phyloP scores from a whole-genome alignment of 2,797 vertebrate genomes.

The Alcedo quadribrachys region DNA sequence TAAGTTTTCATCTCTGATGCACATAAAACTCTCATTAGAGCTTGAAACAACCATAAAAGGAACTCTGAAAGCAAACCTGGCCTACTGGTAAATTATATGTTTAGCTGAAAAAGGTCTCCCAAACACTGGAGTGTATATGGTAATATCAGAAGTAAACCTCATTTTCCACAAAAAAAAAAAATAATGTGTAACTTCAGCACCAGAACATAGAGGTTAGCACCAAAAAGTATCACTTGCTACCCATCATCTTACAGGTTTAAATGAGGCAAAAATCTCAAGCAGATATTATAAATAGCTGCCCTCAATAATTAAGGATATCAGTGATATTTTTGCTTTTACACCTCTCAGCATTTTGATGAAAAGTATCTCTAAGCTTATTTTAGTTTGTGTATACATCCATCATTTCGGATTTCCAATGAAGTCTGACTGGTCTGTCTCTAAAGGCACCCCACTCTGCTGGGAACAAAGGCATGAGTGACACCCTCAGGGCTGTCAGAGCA shows the following conservation, averaged over 20 bases:
- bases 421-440: neutral
- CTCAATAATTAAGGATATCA: neutral
- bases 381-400: neutral
- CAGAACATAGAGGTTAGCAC: constrained; percentile 58
- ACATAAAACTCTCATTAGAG: neutral
- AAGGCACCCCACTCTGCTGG: neutral
- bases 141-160: constrained; percentile 29
- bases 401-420: constrained; percentile 35
- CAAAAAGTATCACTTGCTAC: constrained; percentile 27
- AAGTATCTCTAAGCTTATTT: neutral
- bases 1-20: neutral
- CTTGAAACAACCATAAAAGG: neutral
- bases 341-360: neutral
- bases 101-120: neutral
- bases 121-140: neutral
- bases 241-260: neutral
- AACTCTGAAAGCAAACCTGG: neutral
- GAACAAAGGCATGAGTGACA: neutral
- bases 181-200: constrained; percentile 40
- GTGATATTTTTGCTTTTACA: neutral
- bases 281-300: constrained; percentile 11
- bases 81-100: neutral
- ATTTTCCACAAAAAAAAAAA: neutral
- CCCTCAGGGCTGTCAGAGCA: neutral
- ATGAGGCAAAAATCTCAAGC: constrained; percentile 15